Percentiles rank a stretch among this genome's conserved stretches.
Conservation (phyloP, 2,113 vertebrate genomes). For the Fukomys damarensis region DNA sequence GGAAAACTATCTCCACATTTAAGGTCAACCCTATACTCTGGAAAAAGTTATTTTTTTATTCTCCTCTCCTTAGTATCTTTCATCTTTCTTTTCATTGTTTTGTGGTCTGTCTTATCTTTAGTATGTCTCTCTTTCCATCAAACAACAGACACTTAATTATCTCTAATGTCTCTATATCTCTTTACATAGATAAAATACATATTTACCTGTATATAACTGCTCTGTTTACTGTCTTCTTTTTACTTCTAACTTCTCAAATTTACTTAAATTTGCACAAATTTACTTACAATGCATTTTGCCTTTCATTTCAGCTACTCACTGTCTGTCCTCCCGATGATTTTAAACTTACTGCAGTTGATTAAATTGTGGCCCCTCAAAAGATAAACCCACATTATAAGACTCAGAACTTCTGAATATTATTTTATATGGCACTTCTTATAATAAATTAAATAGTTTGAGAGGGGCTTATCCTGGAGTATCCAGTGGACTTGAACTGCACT, state of each 20-base stretch:
- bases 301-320: background rate
- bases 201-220: background rate
- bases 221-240: background rate
- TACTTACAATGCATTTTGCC: background rate
- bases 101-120: background rate
- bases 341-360: background rate
- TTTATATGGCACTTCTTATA: background rate
- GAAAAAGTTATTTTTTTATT: background rate
- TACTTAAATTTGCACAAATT: background rate
- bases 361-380: background rate
- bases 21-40: background rate
- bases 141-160: background rate
- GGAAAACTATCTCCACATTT: background rate
- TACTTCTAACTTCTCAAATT: background rate
- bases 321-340: background rate
- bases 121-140: background rate
- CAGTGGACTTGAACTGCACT: background rate
- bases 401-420: background rate
- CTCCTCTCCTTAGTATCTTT: background rate
- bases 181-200: background rate
- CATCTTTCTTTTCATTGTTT: background rate
- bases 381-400: background rate
- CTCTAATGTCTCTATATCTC: background rate
- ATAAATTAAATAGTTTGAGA: slow-evolving; percentile 17
- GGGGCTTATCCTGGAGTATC: background rate